Evolutionary conservation across 1,140 invertebrate species (phyloP), one percentile per base, ranked within the genome.

Genomic region (Formica exsecta): DNA sequence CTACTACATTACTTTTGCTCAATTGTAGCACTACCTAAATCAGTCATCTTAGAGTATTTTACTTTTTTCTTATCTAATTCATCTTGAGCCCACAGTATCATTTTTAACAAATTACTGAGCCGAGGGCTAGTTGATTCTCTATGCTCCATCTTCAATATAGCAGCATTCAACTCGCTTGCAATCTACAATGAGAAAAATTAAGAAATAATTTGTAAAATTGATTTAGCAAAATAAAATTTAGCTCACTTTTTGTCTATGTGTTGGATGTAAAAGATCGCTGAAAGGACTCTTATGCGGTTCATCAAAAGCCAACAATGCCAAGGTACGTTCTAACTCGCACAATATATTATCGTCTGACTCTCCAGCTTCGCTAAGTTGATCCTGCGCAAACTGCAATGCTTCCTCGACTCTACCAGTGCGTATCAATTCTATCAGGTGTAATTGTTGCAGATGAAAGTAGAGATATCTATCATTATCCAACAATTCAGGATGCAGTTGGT

Each of bases 361-460:
- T 6, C 98, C 99, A 57, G 98, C 97, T 95, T 99, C 99, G 16
- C 97, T 97, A 1, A 99, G 95, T 92, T 99, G 98, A 61, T 98
- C 98, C 93, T 99, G 98, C 5, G 99, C 99, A 95, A 99, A 99
- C 66, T 98, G 97, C n/a, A 99, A 93, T 0, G 99, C 99, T 92
- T 98, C 98, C 94, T 99, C 99, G n/a, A 99, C 97, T 86, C 98
- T 97, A 16, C 98, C 98, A 59, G 97, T 96, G 83, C 98, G 96
- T 54, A 99, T 99, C 32, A 99, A 94, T 94, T 99, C 99, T 92
- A 99, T 98, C 7, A 99, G 93, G 94, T 99, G 98, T 87, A 99
- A 96, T 96, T 99, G 99, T 95, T 99, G 98, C 86, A 99, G 95
- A 94, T 99, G 98, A 94, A 99, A 99, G 92, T 98, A 99, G 2